A percentile compares a stretch with the other conserved stretches of the same genome.
Conservation (phyloP, 2,113 vertebrate genomes). For the Cariama cristata region DNA sequence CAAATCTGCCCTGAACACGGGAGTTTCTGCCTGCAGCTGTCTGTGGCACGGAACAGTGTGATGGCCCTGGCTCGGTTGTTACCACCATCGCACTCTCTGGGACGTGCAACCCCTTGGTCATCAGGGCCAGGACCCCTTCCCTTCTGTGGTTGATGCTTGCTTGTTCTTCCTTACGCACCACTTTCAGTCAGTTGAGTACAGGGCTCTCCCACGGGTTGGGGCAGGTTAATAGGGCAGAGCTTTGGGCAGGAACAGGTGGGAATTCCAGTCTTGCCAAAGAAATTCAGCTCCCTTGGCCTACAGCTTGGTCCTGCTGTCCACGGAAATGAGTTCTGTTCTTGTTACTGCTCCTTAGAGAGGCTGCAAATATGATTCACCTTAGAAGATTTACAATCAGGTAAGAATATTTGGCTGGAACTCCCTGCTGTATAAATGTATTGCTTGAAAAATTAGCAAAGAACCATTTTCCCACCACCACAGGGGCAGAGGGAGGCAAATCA, state of each 20-base stretch:
- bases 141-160: neutral
- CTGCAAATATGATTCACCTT: neutral
- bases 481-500: no score
- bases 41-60: accelerated
- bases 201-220: neutral
- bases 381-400: neutral
- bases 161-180: neutral
- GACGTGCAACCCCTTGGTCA: neutral
- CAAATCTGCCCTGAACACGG: neutral
- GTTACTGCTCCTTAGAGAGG: neutral
- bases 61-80: accelerated
- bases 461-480: neutral
- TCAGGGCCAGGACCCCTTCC: neutral
- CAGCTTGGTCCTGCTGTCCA: neutral
- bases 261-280: neutral
- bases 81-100: neutral
- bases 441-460: neutral
- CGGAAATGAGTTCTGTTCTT: neutral
- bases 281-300: neutral
- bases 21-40: neutral
- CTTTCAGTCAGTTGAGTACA: neutral
- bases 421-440: neutral
- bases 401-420: neutral
- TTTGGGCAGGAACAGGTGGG: neutral
- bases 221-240: neutral